A percentile compares a stretch with the other conserved stretches of the same genome.
These are phyloP conservation scores for Eupithecia abbreviata DNA, from an alignment of 2,888 invertebrate species.

Conservation along the genomic window DNA sequence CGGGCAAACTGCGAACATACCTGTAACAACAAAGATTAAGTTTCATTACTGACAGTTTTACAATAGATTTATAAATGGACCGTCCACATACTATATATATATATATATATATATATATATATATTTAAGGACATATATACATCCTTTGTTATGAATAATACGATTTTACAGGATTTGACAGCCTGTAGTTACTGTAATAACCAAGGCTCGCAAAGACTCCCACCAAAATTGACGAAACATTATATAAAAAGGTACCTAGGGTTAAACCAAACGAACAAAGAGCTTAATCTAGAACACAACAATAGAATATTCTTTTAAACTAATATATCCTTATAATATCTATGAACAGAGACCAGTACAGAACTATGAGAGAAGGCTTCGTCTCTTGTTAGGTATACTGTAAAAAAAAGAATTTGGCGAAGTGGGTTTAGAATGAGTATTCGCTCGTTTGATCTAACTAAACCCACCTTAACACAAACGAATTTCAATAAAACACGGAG, in stretches of 20 bases:
- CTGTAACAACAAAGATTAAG: not conserved
- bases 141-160: too few species aligned
- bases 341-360: not conserved
- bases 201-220: too few species aligned
- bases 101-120: too few species aligned
- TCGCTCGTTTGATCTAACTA: not conserved
- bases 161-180: too few species aligned
- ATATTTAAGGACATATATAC: too few species aligned
- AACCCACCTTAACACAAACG: not conserved
- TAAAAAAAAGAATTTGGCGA: not conserved
- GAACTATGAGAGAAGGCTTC: not conserved
- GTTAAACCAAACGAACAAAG: not conserved
- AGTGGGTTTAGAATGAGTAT: not conserved
- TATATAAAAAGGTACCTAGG: not conserved
- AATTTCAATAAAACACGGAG: not conserved
- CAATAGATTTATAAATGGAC: not conserved
- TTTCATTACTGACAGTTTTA: not conserved
- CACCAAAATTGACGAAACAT: too few species aligned
- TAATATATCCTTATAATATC: not conserved
- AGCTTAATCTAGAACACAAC: not conserved
- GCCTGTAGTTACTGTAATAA: too few species aligned
- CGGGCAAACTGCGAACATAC: not conserved
- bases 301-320: not conserved
- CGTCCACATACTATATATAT: not conserved
- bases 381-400: not conserved